Base-by-base conservation (phyloP, 2,888 invertebrate genomes). In the Lepidochrysops patricia region DNA sequence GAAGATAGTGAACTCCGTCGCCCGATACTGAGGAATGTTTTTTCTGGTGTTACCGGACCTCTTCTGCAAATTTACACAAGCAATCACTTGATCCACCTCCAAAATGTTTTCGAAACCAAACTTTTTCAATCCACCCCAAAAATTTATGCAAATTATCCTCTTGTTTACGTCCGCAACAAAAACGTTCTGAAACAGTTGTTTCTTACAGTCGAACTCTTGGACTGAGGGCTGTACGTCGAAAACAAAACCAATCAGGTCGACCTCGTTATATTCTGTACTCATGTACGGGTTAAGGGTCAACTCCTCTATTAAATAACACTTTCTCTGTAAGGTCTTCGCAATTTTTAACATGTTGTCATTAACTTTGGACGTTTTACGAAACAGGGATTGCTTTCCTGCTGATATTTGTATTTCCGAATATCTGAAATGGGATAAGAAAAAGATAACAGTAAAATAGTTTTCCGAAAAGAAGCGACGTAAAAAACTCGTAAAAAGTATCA, bases 231-330 rank as follows among this genome's bases (percentile, higher is more conserved):
- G 90, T 35, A 93, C 83, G 61, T 85, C 77, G 25, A 93, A 87
- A 37, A 95, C 89, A 2, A 94, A 69, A 1, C 95, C 96, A 3
- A 93, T 90, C 7, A 93, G 92, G 79, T 96, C 96, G 64, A 95
- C 89, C 87, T 96, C 96, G 63, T 92, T 91, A 71, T 92, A 93
- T 54, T 82, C 76, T 19, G 79, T 80, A 3, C 63, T 60, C 59
- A 73, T 68, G 0, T 66, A 62, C 0, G 80, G 74, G 19, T 79
- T 80, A 63, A 73, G 66, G 0, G 72, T 62, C 23, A 92, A 69
- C 61, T 91, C 86, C 65, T 78, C 76, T 60, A 93, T 88, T n/a
- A 76, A 70, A 29, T 79, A 87, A 61, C 84, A 90, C 23, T 66
- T 80, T 65, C 92, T 80, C 63, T 69, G 72, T 1, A 83, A 64